Evolutionary conservation across 2,888 invertebrate species (phyloP), one percentile per base, ranked within the genome.

Genomic region (Ophioninae sp.): DNA sequence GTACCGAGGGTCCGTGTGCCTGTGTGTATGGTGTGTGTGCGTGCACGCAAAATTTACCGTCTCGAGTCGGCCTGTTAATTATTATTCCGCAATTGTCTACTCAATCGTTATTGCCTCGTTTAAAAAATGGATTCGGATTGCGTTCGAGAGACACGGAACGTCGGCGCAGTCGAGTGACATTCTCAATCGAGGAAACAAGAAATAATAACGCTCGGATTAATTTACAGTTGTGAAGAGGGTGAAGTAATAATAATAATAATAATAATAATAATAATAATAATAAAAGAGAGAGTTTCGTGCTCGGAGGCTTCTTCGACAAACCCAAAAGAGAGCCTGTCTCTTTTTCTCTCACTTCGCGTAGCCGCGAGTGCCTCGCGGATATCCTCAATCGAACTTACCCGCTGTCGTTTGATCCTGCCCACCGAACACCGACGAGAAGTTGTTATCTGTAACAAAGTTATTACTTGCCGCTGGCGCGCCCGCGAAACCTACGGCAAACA

Each of bases 361-460:
- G 22, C 13, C 39, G 30, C 7, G 30, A 56, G 41, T 17, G 41
- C 17, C n/a, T 65, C 39, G 51, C 58, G 17, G 17, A 51, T 13
- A 13, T 51, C 51, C 17, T 6, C 51, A 6, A 13, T 51, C 51
- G 17, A 85, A 92, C 92, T 93, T 88, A 93, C 93, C 89, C 80
- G 51, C 51, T 17, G 91, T 84, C 84, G 92, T 91, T 78, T 90
- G 90, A 65, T 93, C 92, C 87, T 92, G 92, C 93, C 95, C 95
- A 93, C 97, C 97, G 94, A 98, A 98, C 89, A 97, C 97, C 90
- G 97, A 96, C 91, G 96, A 96, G 94, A 97, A 97, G 94, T 96
- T 96, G 94, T 96, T 97, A 93, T 97, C 97, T 91, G 97, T 96
- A 92, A 97, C 97, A 94, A 97, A 97, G 90, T 95, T 94, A 93